Percentiles rank a stretch among this genome's conserved stretches.
Conservation (phyloP, 1,140 invertebrate species). For the Hydropsyche tenuis region DNA sequence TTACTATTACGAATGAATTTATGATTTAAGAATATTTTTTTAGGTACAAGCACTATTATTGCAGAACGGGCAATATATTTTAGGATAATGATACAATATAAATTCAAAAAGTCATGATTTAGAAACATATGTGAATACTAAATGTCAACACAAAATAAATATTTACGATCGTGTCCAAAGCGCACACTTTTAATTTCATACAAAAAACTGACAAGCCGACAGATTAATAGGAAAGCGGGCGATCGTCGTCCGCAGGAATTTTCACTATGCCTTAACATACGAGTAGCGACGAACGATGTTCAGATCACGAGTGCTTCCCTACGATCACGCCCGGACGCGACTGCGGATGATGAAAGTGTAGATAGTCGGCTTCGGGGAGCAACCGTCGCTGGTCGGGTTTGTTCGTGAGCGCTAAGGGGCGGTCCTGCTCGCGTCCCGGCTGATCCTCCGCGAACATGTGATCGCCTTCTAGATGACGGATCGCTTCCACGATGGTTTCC, state of each 20-base stretch:
- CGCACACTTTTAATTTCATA: slow-evolving; percentile 48
- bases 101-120: slow-evolving; percentile 50
- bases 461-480: slow-evolving; percentile 94
- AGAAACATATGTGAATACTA: slow-evolving; percentile 48
- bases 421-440: slow-evolving; percentile 62
- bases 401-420: slow-evolving; percentile 77
- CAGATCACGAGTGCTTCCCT: slow-evolving; percentile 79
- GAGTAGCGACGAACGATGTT: slow-evolving; percentile 25
- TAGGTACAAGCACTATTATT: slow-evolving; percentile 48
- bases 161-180: slow-evolving; percentile 49
- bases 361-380: slow-evolving; percentile 69
- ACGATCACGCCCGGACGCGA: slow-evolving; percentile 86
- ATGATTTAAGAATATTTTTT: slow-evolving; percentile 24
- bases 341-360: slow-evolving; percentile 71
- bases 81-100: slow-evolving; percentile 46
- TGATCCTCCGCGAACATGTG: slow-evolving; percentile 83
- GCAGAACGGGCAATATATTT: slow-evolving; percentile 49
- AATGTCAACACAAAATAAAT: slow-evolving; percentile 51
- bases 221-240: slow-evolving; percentile 41
- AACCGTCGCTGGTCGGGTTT: slow-evolving; percentile 63
- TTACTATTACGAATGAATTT: slow-evolving; percentile 26
- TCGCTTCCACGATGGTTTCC: slow-evolving; percentile 97
- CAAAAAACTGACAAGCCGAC: slow-evolving; percentile 47
- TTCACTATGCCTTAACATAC: slow-evolving; percentile 38
- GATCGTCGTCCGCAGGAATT: slow-evolving; percentile 36